Evolutionary conservation across 1,140 invertebrate genomes (phyloP).

Genomic region (Plutomurus gul): DNA sequence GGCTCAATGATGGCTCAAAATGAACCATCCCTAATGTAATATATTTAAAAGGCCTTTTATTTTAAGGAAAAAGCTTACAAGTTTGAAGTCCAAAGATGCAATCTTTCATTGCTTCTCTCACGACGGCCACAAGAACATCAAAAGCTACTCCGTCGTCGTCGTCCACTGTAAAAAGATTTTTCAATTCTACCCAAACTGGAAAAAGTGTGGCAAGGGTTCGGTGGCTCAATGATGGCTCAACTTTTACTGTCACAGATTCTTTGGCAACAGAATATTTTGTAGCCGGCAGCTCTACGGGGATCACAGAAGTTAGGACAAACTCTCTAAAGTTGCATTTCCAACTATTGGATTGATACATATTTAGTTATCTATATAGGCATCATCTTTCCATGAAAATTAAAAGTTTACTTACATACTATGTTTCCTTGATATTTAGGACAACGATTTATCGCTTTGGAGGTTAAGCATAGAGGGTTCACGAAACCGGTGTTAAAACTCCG

Average conservation of each 20-base stretch:
- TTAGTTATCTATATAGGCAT: background rate
- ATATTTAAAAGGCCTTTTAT: no score
- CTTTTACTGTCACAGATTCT: slow-evolving; percentile 24
- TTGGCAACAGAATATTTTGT: slow-evolving; percentile 48
- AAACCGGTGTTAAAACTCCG: background rate
- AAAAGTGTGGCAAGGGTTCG: slow-evolving; percentile 42
- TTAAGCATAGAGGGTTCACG: background rate
- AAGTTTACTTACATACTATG: background rate
- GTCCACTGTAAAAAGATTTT: background rate
- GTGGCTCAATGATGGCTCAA: slow-evolving; percentile 34
- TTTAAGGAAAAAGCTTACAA: no score
- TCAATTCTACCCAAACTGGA: slow-evolving; percentile 34
- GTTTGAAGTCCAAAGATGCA: background rate
- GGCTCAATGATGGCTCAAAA: slow-evolving; percentile 31
- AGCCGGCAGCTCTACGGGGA: slow-evolving; percentile 25
- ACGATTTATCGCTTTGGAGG: slow-evolving; percentile 45
- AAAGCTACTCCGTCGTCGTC: background rate
- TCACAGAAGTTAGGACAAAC: background rate
- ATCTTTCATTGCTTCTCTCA: background rate
- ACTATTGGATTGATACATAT: no score
- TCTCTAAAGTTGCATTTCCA: background rate
- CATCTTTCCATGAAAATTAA: background rate
- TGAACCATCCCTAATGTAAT: no score
- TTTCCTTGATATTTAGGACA: slow-evolving; percentile 31
- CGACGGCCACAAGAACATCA: background rate